Conservation (phyloP, 2,113 vertebrate species). For the Dromaius novaehollandiae region DNA sequence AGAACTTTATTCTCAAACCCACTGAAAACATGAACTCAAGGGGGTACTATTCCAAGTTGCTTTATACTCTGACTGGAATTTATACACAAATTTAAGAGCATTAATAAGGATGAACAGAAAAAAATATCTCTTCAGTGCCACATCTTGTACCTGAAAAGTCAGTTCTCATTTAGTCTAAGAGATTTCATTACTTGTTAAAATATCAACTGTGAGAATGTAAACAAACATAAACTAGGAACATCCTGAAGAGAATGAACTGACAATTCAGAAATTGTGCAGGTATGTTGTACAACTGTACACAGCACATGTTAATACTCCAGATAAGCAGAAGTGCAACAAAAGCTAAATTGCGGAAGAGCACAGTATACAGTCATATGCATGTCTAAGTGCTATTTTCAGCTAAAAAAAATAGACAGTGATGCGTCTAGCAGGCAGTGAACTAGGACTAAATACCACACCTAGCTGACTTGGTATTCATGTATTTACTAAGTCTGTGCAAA, state of each 20-base stretch:
- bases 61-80: not conserved
- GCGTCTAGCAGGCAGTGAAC: not conserved
- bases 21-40: not conserved
- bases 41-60: not conserved
- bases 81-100: not conserved
- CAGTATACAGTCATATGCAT: not conserved
- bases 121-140: not conserved
- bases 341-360: not conserved
- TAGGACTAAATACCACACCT: not conserved
- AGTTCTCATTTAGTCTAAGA: not conserved
- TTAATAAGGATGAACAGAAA: not conserved
- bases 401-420: not conserved
- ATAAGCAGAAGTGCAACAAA: not conserved
- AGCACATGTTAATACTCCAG: not conserved
- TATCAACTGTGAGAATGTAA: not conserved
- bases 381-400: not conserved
- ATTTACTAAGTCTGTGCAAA: not conserved
- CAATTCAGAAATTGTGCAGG: not conserved
- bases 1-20: not conserved
- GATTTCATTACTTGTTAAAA: not conserved
- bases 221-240: not conserved
- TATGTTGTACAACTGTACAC: not conserved
- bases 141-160: not conserved
- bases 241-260: slow-evolving; percentile 9
- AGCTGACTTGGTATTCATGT: not conserved